Evolutionary conservation across 2,113 vertebrate genomes (phyloP), one percentile per base, ranked within the genome.

Genomic region (Hippopotamus amphibius): DNA sequence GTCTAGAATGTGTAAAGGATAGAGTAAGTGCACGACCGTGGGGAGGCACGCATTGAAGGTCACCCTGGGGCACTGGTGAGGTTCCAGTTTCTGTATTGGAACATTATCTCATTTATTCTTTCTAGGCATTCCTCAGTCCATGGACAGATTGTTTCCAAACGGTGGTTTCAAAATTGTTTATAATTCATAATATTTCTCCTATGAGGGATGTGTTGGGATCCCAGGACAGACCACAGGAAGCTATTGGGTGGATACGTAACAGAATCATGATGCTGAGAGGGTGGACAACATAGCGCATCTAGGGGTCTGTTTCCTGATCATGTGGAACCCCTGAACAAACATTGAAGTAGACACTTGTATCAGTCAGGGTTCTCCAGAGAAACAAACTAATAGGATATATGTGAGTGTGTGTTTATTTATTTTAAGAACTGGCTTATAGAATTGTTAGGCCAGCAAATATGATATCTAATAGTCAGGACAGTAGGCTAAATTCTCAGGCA

Each of bases 21-120:
- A 9, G 16, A 63, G 61, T 2, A 53, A 1, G 8, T 6, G 13
- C 37, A 5, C 0, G 61, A 3, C 9, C 10, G 24, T 22, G 46
- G 28, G 71, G 17, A 53, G 12, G 8, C 11, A 63, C 2, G 3
- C 6, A 16, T 0, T 46, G 21, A 53, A 37, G 16, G 30, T 50
- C 28, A 88, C 1, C 26, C 3, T 1, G 30, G 41, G n/a, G 13
- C 4, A 5, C 22, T 26, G n/a, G 37, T 0, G 5, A 50, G 16
- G 21, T 37, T 28, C 15, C n/a, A 15, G 14, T 48, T 90, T 93
- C 57, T 68, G 14, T 53, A 15, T 4, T 63, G 21, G 22, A 69
- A 43, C 5, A 55, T 41, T 28, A 28, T 63, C 43, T 94, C 21
- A 10, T 55, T 46, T 59, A 76, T 71, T 37, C 48, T 66, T 83